A percentile compares a stretch with the other conserved stretches of the same genome.
Conservation (phyloP, 2,797 vertebrate genomes). For the Myioborus melanocephalus region DNA sequence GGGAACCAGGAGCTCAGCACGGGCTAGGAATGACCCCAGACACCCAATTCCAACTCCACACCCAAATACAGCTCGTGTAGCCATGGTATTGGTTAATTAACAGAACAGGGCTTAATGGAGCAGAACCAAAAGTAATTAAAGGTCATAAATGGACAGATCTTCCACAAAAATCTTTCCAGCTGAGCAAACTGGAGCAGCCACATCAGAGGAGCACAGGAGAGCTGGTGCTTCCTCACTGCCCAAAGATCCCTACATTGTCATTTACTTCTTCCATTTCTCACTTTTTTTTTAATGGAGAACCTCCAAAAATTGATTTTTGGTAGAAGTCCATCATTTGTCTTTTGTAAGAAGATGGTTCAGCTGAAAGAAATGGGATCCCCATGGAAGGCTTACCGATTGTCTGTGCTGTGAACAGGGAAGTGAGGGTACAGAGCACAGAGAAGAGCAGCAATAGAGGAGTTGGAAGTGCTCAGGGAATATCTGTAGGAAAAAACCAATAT, state of each 20-base stretch:
- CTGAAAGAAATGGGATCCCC: background rate
- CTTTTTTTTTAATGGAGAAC: background rate
- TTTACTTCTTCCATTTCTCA: background rate
- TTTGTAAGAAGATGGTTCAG: background rate
- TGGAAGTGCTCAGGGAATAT: conserved; percentile 94
- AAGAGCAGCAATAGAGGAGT: conserved; percentile 94
- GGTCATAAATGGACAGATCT: background rate
- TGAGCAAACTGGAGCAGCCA: background rate
- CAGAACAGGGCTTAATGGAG: background rate
- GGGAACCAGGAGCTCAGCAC: background rate
- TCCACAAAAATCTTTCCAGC: background rate
- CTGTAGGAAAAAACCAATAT: conserved; percentile 63
- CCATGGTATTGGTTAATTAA: background rate
- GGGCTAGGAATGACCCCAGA: background rate
- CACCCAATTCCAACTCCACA: background rate
- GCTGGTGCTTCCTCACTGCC: background rate
- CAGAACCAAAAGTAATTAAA: background rate
- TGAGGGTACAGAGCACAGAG: conserved; percentile 97
- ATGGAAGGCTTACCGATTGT: conserved; percentile 86
- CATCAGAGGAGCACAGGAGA: background rate
- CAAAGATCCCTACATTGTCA: background rate
- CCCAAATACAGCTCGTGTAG: background rate
- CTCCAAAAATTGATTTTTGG: background rate
- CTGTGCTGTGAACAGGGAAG: conserved; percentile 96
- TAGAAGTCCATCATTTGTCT: background rate